A percentile compares a stretch with the other conserved stretches of the same genome.
Evolutionary conservation across 2,888 invertebrate species (phyloP).

Genomic region (Temnothorax unifasciatus): DNA sequence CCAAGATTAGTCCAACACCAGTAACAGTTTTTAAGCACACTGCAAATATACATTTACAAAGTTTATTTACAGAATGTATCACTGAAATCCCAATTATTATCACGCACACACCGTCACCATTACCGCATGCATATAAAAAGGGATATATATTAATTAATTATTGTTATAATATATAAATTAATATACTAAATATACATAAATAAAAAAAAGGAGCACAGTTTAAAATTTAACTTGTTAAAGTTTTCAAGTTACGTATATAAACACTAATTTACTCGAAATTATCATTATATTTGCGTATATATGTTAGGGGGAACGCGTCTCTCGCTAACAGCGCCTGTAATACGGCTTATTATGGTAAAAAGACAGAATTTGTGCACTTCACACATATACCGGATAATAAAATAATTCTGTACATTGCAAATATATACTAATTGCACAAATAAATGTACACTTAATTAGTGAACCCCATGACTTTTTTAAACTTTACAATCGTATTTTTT

Average conservation of each 20-base stretch:
- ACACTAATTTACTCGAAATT: too few relatives aligned
- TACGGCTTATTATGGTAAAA: not conserved
- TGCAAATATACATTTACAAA: conserved; percentile 43
- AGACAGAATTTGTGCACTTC: not conserved
- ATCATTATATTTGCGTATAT: too few relatives aligned
- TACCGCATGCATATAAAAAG: not conserved
- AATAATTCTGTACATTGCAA: not conserved
- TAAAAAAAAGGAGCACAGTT: too few relatives aligned
- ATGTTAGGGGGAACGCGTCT: too few relatives aligned
- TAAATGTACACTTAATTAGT: not conserved
- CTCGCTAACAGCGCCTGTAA: too few relatives aligned
- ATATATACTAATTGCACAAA: not conserved
- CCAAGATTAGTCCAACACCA: conserved; percentile 7
- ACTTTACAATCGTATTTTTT: not conserved
- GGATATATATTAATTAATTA: not conserved
- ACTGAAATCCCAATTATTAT: not conserved
- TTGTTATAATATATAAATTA: too few relatives aligned
- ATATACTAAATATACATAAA: too few relatives aligned
- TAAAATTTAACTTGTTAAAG: too few relatives aligned
- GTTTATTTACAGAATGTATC: conserved; percentile 26
- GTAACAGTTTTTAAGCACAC: conserved; percentile 59
- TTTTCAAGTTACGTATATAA: too few relatives aligned
- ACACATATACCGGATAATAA: not conserved
- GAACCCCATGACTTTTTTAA: not conserved
- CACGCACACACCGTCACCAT: not conserved